Percentiles rank a stretch among this genome's conserved stretches.
phyloP scores from a whole-genome alignment of 2,888 invertebrate genomes.

The Eupithecia centaureata region DNA sequence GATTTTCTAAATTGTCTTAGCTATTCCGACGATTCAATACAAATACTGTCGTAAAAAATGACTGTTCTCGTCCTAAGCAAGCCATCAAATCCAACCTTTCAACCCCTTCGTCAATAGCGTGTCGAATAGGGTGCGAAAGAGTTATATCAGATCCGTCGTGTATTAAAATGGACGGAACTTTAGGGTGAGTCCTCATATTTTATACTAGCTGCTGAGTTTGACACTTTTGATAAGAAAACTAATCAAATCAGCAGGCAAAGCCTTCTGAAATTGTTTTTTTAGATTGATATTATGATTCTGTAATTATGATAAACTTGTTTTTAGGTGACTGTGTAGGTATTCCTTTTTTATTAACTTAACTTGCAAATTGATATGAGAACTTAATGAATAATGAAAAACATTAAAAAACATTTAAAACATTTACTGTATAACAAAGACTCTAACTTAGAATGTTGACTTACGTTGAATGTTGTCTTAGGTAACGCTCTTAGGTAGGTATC shows the following conservation, averaged over 20 bases:
- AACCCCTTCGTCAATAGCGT: slow-evolving; percentile 29
- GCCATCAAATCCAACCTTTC: slow-evolving; percentile 37
- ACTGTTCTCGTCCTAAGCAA: slow-evolving; percentile 38
- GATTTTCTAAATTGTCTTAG: slow-evolving; percentile 12
- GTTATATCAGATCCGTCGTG: slow-evolving; percentile 13
- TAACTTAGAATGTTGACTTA: too few relatives aligned
- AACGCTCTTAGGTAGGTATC: too few relatives aligned
- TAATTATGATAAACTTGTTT: too few relatives aligned
- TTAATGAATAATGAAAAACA: too few relatives aligned
- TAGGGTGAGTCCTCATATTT: neutral
- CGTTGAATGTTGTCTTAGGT: too few relatives aligned
- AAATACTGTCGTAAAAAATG: slow-evolving; percentile 37
- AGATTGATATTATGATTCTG: too few relatives aligned
- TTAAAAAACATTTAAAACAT: too few relatives aligned
- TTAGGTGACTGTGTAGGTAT: too few relatives aligned
- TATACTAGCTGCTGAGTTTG: neutral
- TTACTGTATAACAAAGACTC: too few relatives aligned
- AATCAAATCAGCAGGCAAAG: neutral
- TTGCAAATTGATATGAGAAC: too few relatives aligned
- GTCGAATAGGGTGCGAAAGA: slow-evolving; percentile 18
- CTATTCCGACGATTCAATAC: slow-evolving; percentile 20
- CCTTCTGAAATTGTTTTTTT: neutral
- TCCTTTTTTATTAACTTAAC: too few relatives aligned
- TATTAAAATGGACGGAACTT: neutral
- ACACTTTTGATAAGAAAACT: slow-evolving; percentile 1